Evolutionary conservation across 2,797 vertebrate genomes (phyloP).

Genomic region (Labroides dimidiatus): DNA sequence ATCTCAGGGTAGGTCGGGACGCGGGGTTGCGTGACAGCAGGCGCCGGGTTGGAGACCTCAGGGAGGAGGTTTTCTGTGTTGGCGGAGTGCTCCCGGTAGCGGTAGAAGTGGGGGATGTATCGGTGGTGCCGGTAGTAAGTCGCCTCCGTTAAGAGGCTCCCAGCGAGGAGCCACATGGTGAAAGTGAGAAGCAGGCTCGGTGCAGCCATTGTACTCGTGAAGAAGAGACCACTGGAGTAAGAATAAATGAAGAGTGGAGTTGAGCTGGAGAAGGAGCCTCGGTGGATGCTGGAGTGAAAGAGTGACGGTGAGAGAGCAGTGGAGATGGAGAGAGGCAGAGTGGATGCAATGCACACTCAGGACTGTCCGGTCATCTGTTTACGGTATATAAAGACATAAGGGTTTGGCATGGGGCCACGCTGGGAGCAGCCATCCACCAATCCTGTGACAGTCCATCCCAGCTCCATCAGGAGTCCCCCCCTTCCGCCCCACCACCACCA

Average conservation of each 20-base stretch:
- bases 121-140: constrained; percentile 85
- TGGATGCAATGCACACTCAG: constrained; percentile 81
- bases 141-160: constrained; percentile 80
- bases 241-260: background rate
- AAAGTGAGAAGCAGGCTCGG: constrained; percentile 74
- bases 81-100: constrained; percentile 78
- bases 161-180: constrained; percentile 81
- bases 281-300: constrained; percentile 57
- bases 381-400: constrained; percentile 90
- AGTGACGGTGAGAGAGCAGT: constrained; percentile 40
- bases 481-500: background rate
- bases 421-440: constrained; percentile 84
- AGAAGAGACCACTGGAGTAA: constrained; percentile 45
- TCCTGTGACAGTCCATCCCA: constrained; percentile 84
- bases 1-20: constrained; percentile 62
- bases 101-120: constrained; percentile 78
- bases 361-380: constrained; percentile 85
- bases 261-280: constrained; percentile 22
- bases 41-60: constrained; percentile 71
- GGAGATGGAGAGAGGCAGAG: constrained; percentile 73
- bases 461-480: constrained; percentile 79
- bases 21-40: constrained; percentile 54
- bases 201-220: constrained; percentile 75
- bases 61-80: constrained; percentile 86
- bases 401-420: constrained; percentile 84